These are phyloP conservation scores for Piliocolobus tephrosceles DNA, from an alignment of 2,113 vertebrate genomes.

Conservation along the genomic window DNA sequence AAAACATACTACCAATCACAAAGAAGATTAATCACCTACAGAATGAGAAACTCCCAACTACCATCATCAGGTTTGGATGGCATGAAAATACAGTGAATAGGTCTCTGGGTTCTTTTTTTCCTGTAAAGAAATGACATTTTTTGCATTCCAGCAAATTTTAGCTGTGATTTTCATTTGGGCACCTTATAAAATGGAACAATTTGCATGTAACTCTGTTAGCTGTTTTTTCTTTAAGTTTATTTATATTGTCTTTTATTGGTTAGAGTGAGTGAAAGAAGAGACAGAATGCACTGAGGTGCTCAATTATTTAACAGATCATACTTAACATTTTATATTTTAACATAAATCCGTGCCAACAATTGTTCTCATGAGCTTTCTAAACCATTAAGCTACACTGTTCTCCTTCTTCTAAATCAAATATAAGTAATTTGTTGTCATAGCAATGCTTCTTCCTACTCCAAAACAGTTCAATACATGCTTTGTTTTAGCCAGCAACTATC, in stretches of 20 bases:
- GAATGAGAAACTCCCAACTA: slow-evolving; percentile 44
- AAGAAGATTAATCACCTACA: slow-evolving; percentile 46
- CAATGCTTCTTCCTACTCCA: slow-evolving; percentile 65
- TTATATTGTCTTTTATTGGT: slow-evolving; percentile 42
- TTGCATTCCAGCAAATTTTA: slow-evolving; percentile 44
- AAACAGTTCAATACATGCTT: slow-evolving; percentile 72
- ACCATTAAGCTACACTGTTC: slow-evolving; percentile 44
- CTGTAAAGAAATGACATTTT: not conserved
- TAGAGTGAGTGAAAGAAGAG: not conserved
- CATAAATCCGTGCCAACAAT: slow-evolving; percentile 45
- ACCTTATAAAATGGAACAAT: slow-evolving; percentile 17
- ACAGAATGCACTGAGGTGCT: slow-evolving; percentile 1
- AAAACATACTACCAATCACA: not conserved
- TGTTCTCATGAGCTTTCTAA: slow-evolving; percentile 65
- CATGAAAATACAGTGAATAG: slow-evolving; percentile 11
- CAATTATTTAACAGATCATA: slow-evolving; percentile 69
- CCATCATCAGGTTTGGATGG: not conserved
- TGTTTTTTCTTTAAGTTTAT: not conserved
- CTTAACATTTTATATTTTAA: slow-evolving; percentile 73
- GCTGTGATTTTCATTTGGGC: not conserved
- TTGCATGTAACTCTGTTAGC: not conserved
- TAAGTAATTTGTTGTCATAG: slow-evolving; percentile 77
- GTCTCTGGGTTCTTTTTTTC: not conserved
- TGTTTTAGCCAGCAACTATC: slow-evolving; percentile 70
- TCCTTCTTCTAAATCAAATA: slow-evolving; percentile 74